These are phyloP conservation scores for Lanius collurio DNA, from an alignment of 2,113 vertebrate genomes.

Conservation along the genomic window DNA sequence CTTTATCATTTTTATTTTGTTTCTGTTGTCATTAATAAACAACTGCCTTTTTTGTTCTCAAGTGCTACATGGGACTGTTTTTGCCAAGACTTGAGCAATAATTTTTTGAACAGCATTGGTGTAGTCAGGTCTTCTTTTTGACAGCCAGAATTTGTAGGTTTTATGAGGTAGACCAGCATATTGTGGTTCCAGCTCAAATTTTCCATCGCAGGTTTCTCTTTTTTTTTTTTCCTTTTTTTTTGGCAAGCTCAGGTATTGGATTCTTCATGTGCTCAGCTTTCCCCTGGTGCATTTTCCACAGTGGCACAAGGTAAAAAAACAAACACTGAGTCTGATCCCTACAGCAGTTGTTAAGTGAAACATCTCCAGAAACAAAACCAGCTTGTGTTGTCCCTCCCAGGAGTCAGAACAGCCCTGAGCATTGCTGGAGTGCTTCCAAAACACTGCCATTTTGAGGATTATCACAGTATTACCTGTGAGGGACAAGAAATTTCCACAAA, in stretches of 20 bases:
- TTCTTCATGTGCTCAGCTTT: not conserved
- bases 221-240: not conserved
- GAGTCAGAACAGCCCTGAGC: not conserved
- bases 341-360: rapidly evolving
- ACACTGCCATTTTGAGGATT: not conserved
- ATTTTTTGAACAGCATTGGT: not conserved
- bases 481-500: not conserved
- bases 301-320: not conserved
- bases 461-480: not conserved
- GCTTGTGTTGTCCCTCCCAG: not conserved
- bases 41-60: conserved; percentile 1
- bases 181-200: not conserved
- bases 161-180: not conserved
- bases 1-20: conserved; percentile 13
- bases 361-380: not conserved
- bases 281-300: not conserved
- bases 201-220: not conserved
- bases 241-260: not conserved
- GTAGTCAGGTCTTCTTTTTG: not conserved
- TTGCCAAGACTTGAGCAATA: not conserved
- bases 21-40: conserved; percentile 40
- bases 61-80: not conserved
- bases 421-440: not conserved
- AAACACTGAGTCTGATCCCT: rapidly evolving
- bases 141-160: not conserved